These are phyloP conservation scores for Seriola rivoliana DNA, from an alignment of 2,113 vertebrate genomes.

Conservation along the genomic window DNA sequence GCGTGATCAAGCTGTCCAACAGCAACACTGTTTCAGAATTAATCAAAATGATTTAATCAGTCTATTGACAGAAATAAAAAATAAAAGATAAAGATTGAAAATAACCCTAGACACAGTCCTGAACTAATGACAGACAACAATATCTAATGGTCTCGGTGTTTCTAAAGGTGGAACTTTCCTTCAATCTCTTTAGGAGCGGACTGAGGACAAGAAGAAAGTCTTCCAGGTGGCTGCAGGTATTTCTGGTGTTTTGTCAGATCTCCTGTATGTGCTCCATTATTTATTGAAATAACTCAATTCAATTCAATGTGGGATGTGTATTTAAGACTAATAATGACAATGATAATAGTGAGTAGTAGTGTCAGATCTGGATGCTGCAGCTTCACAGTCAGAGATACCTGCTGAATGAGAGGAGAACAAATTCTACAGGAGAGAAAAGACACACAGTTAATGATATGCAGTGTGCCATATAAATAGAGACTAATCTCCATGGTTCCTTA, in stretches of 20 bases:
- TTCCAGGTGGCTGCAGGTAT: conserved; percentile 93
- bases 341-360: too few species aligned
- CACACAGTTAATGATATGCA: too few species aligned
- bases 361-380: too few species aligned
- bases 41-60: too few species aligned
- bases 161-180: background rate
- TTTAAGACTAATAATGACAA: too few species aligned
- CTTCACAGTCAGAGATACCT: too few species aligned
- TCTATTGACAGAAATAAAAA: background rate
- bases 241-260: background rate
- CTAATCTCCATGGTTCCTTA: too few species aligned
- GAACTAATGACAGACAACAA: background rate
- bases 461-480: too few species aligned
- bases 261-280: background rate
- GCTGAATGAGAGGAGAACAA: too few species aligned
- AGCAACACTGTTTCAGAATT: background rate
- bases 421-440: too few species aligned
- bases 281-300: background rate
- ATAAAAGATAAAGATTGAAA: background rate
- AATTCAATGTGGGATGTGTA: too few species aligned
- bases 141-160: background rate
- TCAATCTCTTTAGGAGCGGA: conserved; percentile 88
- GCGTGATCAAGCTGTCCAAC: background rate
- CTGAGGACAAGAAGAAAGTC: conserved; percentile 96
- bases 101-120: background rate